Conservation (phyloP, 2,888 invertebrate species). For the Diploptera punctata region DNA sequence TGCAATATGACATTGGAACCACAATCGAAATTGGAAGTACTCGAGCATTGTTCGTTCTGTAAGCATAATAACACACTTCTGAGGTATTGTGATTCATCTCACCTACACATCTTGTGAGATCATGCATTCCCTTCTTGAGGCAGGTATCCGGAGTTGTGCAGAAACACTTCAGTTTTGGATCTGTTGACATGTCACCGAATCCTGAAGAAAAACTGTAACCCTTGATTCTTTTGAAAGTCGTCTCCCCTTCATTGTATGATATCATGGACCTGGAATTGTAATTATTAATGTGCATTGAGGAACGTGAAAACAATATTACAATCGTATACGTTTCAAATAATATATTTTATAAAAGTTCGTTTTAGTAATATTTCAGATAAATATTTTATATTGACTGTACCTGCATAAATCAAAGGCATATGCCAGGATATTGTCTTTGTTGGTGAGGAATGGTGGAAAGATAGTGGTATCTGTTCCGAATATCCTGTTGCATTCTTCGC, state of each 20-base stretch:
- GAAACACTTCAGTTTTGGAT: conserved; percentile 62
- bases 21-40: no score
- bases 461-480: conserved; percentile 87
- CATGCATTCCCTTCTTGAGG: conserved; percentile 76
- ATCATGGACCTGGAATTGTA: conserved; percentile 61
- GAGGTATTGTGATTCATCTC: no score
- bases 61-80: not conserved
- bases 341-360: no score
- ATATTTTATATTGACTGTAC: no score
- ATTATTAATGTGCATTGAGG: no score
- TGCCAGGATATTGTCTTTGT: conserved; percentile 69
- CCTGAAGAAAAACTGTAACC: conserved; percentile 71
- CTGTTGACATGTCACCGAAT: conserved; percentile 71
- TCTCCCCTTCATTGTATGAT: conserved; percentile 65
- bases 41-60: no score
- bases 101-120: conserved; percentile 70
- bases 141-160: conserved; percentile 70
- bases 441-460: conserved; percentile 77
- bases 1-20: no score
- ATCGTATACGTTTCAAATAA: no score
- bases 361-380: no score
- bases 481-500: conserved; percentile 69
- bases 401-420: conserved; percentile 81
- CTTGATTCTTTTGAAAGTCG: conserved; percentile 70
- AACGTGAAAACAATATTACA: no score